Base-by-base conservation (phyloP, 2,888 invertebrate species). In the Eutolmus rufibarbis region DNA sequence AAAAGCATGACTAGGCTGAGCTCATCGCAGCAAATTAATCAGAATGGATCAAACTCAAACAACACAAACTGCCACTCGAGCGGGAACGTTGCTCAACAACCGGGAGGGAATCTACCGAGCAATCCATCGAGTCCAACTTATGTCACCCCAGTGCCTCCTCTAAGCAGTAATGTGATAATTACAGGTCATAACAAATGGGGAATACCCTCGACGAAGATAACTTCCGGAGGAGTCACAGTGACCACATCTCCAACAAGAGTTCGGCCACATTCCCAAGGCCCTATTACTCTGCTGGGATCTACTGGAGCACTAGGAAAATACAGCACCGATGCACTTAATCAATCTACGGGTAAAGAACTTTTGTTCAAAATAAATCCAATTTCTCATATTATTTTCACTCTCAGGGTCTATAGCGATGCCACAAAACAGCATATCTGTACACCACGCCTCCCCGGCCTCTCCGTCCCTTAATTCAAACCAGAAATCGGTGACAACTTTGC, bases 1-100 rank as follows among this genome's bases (percentile, higher is more conserved):
- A 96, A 96, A 91, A 96, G 96, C 91, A 96, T 97, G 96, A 96
- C 96, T 9, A 94, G 96, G 57, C 91, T 97, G 88, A 96, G 96
- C 88, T 96, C 96, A 16, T 96, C 96, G 66, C 96, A 96, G 91
- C 95, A 96, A 91, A 96, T 96, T 89, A 96, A 96, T 91, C 94
- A 94, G 87, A 94, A 94, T n/a, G 93, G 93, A 86, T 90, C 91
- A n/a, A 91, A 90, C 87, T 90, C 90, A 31, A 90, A 90, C 85
- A 89, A 89, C 87, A 88, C 88, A 84, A 90, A 90, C 87, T 89
- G 89, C 88, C 91, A 90, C 87, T 92, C 92, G 86, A 92, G 91
- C 87, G 90, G 92, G 14, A 90, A 88, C 37, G 85, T 87, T 43
- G 78, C 76, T 19, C 86, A 86, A 46, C 87, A 87, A 19, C 2